Conservation (phyloP, 2,888 invertebrate genomes). For the Thumatha senex region DNA sequence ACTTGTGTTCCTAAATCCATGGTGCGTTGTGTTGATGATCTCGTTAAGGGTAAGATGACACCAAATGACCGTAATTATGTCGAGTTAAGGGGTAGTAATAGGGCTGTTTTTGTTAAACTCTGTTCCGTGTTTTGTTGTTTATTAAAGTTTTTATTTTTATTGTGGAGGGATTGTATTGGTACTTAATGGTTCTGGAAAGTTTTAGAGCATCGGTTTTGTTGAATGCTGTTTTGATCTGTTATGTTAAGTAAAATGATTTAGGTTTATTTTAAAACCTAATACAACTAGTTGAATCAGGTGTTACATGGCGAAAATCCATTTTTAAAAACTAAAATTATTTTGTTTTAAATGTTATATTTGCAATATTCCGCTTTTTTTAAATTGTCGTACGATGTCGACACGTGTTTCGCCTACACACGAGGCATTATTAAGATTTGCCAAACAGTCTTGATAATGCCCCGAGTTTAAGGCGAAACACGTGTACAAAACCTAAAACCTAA, state of each 20-base stretch:
- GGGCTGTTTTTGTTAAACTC: slow-evolving; percentile 64
- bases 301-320: too few relatives aligned
- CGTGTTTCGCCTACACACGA: too few relatives aligned
- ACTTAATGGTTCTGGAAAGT: slow-evolving; percentile 28
- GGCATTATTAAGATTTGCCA: too few relatives aligned
- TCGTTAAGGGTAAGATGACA: slow-evolving; percentile 79
- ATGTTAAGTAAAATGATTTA: not conserved
- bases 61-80: slow-evolving; percentile 77
- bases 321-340: too few relatives aligned
- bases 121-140: slow-evolving; percentile 63
- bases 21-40: slow-evolving; percentile 58
- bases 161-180: slow-evolving; percentile 55
- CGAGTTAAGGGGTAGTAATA: slow-evolving; percentile 70
- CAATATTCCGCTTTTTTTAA: too few relatives aligned
- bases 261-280: too few relatives aligned
- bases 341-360: too few relatives aligned
- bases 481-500: too few relatives aligned
- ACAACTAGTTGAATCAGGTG: too few relatives aligned
- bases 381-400: too few relatives aligned
- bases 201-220: slow-evolving; percentile 7
- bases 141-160: slow-evolving; percentile 73
- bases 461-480: too few relatives aligned
- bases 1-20: slow-evolving; percentile 42
- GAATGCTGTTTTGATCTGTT: not conserved
- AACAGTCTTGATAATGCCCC: too few relatives aligned